Percentiles rank a stretch among this genome's conserved stretches.
These are phyloP conservation scores for Haliclystus octoradiatus DNA, from an alignment of 30 jellyfish, hydroid and myxozoan species.

Conservation along the genomic window DNA sequence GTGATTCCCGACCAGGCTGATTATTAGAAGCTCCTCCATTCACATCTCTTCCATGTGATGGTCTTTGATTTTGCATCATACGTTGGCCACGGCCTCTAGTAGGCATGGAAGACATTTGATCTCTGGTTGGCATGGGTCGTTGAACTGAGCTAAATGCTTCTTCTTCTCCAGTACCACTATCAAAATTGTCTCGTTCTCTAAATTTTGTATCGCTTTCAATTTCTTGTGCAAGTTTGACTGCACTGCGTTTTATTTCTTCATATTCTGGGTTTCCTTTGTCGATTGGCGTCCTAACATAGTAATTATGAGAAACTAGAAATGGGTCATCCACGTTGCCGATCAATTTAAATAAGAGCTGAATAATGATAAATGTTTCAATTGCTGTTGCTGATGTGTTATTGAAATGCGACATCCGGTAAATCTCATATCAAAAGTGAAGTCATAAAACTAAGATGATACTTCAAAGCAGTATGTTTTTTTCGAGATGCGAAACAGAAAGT, in stretches of 20 bases:
- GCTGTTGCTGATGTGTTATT: too few species aligned
- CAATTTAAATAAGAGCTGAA: too few species aligned
- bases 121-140: conserved; percentile 5
- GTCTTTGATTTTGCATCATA: not conserved
- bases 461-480: too few species aligned
- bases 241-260: not conserved
- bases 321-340: too few species aligned
- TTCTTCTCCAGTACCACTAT: conserved; percentile 62
- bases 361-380: too few species aligned
- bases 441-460: too few species aligned
- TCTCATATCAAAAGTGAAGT: too few species aligned
- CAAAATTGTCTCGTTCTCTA: conserved; percentile 26
- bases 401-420: too few species aligned
- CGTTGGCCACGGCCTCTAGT: not conserved
- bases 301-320: too few species aligned
- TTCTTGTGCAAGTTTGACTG: not conserved
- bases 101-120: conserved; percentile 7
- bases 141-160: conserved; percentile 51
- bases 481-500: too few species aligned
- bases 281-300: conserved; percentile 28
- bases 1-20: too few species aligned
- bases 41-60: not conserved
- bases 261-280: conserved; percentile 13
- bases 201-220: not conserved
- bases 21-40: too few species aligned